Evolutionary conservation across 2,797 vertebrate species (phyloP), one percentile per base, ranked within the genome.

Genomic region (Diplodus puntazzo): DNA sequence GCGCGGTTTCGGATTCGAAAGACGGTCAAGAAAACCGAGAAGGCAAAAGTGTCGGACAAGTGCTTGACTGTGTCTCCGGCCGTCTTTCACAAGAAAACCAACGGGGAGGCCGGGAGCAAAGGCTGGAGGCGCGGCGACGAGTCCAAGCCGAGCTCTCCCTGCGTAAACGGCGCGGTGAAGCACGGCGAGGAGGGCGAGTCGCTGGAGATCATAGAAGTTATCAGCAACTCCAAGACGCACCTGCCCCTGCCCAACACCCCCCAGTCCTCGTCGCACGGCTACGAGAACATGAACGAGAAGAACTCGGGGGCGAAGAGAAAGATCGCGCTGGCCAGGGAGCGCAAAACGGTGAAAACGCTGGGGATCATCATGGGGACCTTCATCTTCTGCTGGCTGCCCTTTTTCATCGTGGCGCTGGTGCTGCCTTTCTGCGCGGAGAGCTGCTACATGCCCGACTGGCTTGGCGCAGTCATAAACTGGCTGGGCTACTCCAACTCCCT

Each of bases 291-390:
- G 88, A 97, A 95, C 43, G 97, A 98, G 68, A 97, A 93, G 79
- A 96, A 93, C 84, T 91, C 95, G 0, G 98, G 97, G 34, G 96
- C 96, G 8, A 98, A 97, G 88, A 95, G 96, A 57, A 99, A 98
- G 89, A 94, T 97, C 86, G 98, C 97, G 57, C 84, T 99, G 85
- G 97, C 97, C 49, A 94, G 98, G 30, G 98, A 99, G 73, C 96
- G 97, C 67, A 99, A 99, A 90, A 98, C 98, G 0, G 98, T 99
- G 61, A 99, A 99, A 92, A 99, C 98, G 0, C 88, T 99, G 74
- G 98, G 98, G 49, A 99, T 99, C 92, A 99, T 99, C 73, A 99
- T 99, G 97, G 98, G 98, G 21, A 99, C 98, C 17, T 99, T 99
- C 93, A 99, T 99, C 85, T 95, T 99, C 81, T 99, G 98, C 93